Conservation (phyloP, 2,113 vertebrate genomes). For the Salvelinus sp. region DNA sequence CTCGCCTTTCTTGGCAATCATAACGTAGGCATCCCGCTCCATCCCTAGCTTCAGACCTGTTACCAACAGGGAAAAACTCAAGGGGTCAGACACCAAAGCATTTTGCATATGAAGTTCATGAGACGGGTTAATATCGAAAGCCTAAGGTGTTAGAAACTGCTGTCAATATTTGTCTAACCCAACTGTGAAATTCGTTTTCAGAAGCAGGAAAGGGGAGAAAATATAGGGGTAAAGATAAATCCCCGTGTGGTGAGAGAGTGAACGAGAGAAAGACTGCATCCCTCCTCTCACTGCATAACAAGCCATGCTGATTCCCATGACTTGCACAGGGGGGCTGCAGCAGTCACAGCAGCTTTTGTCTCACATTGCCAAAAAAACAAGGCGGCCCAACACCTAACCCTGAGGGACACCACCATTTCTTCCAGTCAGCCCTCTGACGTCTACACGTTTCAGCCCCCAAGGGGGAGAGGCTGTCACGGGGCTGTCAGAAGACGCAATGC, state of each 20-base stretch:
- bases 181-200: too few relatives aligned
- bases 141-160: too few relatives aligned
- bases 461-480: conserved; percentile 22
- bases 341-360: neutral
- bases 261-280: neutral
- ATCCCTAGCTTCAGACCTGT: conserved; percentile 95
- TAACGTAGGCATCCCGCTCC: conserved; percentile 95
- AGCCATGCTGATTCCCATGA: neutral
- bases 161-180: too few relatives aligned
- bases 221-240: neutral
- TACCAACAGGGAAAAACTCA: conserved; percentile 2
- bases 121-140: too few relatives aligned
- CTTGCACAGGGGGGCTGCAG: neutral
- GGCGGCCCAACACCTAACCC: neutral
- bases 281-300: conserved; percentile 1
- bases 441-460: conserved; percentile 3
- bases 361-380: conserved; percentile 8
- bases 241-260: neutral
- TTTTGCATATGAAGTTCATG: too few relatives aligned
- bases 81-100: neutral
- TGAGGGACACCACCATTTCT: conserved; percentile 9
- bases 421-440: conserved; percentile 3
- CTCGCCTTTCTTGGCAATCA: conserved; percentile 97
- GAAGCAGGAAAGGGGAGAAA: too few relatives aligned
- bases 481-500: conserved; percentile 43